Conservation (phyloP, 2,888 invertebrate species). For the Coleophora flavipennella region DNA sequence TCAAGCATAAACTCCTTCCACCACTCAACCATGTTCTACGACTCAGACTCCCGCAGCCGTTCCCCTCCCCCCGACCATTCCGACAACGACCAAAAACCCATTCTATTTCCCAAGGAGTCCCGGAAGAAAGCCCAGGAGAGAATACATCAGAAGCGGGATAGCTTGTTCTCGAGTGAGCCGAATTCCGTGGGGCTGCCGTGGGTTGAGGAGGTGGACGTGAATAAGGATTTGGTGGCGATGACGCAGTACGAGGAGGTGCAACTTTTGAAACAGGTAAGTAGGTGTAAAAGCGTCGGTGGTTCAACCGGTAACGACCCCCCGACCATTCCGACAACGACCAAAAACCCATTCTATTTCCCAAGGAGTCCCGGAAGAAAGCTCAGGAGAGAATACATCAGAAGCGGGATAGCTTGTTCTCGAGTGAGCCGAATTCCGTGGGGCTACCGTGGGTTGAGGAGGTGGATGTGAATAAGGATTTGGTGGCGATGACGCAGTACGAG, state of each 20-base stretch:
- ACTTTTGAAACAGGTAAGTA: slow-evolving; percentile 38
- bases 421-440: slow-evolving; percentile 38
- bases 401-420: slow-evolving; percentile 45
- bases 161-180: slow-evolving; percentile 40
- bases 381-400: slow-evolving; percentile 25
- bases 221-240: slow-evolving; percentile 36
- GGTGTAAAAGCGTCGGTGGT: no score
- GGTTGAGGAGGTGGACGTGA: slow-evolving; percentile 25
- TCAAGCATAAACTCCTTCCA: slow-evolving; percentile 48
- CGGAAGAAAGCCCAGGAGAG: slow-evolving; percentile 27
- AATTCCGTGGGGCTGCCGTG: slow-evolving; percentile 52
- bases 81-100: slow-evolving; percentile 18
- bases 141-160: slow-evolving; percentile 27
- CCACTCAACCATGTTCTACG: slow-evolving; percentile 34
- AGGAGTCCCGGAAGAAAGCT: slow-evolving; percentile 22
- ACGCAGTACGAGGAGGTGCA: slow-evolving; percentile 60
- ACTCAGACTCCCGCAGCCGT: slow-evolving; percentile 48
- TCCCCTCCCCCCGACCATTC: slow-evolving; percentile 12
- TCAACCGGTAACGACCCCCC: slow-evolving; percentile 24
- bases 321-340: slow-evolving; percentile 17
- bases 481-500: slow-evolving; percentile 51
- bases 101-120: slow-evolving; percentile 15
- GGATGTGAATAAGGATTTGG: slow-evolving; percentile 26
- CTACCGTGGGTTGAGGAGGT: slow-evolving; percentile 42
- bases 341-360: slow-evolving; percentile 15